These are phyloP conservation scores for Brachionus calyciflorus DNA, from an alignment of 1,140 invertebrate species.

Conservation along the genomic window DNA sequence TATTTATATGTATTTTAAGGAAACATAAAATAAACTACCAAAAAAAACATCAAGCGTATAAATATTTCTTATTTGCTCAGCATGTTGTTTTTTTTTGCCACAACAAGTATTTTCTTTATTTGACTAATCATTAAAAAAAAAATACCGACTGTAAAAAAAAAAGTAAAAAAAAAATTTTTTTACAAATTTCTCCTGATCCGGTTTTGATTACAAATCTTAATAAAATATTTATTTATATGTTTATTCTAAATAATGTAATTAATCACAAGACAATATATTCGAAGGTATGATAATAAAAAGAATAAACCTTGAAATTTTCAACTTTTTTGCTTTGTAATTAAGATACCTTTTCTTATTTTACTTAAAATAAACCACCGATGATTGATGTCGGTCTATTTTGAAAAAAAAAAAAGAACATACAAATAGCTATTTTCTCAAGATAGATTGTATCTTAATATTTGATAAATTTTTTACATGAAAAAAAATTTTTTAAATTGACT, in stretches of 20 bases:
- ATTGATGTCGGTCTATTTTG: neutral
- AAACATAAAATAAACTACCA: neutral
- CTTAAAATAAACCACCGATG: neutral
- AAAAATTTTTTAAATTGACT: no score
- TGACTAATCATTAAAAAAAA: neutral
- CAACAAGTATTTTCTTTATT: constrained; percentile 15
- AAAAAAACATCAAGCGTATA: constrained; percentile 27
- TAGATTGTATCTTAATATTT: no score
- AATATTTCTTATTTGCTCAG: constrained; percentile 35
- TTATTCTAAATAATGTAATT: constrained; percentile 8
- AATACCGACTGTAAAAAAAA: constrained; percentile 5
- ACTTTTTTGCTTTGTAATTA: constrained; percentile 17
- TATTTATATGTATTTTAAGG: neutral
- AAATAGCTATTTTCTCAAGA: no score
- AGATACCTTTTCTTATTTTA: neutral
- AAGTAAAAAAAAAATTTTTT: neutral
- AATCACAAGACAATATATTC: neutral
- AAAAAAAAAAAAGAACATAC: neutral
- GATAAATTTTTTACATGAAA: no score
- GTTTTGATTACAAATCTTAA: constrained; percentile 17
- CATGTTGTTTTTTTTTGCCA: no score
- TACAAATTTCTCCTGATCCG: neutral
- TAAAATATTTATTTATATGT: neutral
- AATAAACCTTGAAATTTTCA: neutral
- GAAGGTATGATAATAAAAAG: neutral